Evolutionary conservation across 2,797 vertebrate genomes (phyloP).

Genomic region (Craterocephalus amniculus): DNA sequence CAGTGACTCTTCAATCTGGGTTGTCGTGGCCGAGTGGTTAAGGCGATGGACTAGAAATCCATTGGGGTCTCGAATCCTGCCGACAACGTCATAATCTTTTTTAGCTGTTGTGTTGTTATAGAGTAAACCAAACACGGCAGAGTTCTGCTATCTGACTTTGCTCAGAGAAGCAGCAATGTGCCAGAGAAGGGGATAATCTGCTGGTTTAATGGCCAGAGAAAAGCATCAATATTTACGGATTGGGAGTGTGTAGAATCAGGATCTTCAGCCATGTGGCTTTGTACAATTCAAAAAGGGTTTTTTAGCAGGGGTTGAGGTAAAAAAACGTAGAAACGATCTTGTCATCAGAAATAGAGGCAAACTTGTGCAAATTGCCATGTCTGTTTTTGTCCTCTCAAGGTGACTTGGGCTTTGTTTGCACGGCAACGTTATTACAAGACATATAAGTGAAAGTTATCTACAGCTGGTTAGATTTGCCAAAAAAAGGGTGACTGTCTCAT

Average conservation of each 20-base stretch:
- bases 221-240: not conserved
- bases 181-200: not conserved
- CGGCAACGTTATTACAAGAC: slow-evolving; percentile 26
- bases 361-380: slow-evolving; percentile 74
- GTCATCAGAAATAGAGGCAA: slow-evolving; percentile 57
- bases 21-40: slow-evolving; percentile 83
- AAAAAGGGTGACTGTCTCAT: slow-evolving; percentile 2
- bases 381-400: slow-evolving; percentile 43
- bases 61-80: slow-evolving; percentile 83
- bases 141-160: not conserved
- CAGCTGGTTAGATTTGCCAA: slow-evolving; percentile 19
- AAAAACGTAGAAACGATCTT: slow-evolving; percentile 27
- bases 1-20: too few relatives aligned
- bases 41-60: slow-evolving; percentile 84
- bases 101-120: not conserved
- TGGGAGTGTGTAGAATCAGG: too few relatives aligned
- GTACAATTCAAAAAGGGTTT: not conserved
- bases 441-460: slow-evolving; percentile 43
- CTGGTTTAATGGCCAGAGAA: not conserved
- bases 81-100: slow-evolving; percentile 48
- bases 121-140: not conserved
- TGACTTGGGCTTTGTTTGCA: slow-evolving; percentile 46
- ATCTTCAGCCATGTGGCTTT: too few relatives aligned
- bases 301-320: not conserved
- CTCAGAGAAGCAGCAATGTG: not conserved